These are phyloP conservation scores for Phrynocephalus versicolor DNA, from an alignment of 2,113 vertebrate genomes.

Conservation along the genomic window DNA sequence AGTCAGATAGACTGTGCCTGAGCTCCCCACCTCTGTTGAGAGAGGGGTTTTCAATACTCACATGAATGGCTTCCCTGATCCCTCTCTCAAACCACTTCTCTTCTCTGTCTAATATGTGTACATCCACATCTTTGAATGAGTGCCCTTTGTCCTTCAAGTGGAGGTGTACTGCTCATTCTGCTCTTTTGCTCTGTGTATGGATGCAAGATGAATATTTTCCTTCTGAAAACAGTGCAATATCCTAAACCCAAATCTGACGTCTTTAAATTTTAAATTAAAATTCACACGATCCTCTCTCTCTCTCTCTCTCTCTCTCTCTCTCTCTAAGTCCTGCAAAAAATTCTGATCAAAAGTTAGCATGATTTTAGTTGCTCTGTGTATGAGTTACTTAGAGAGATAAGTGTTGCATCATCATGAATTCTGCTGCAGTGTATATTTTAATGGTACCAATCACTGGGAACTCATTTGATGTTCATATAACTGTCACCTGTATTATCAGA, in stretches of 20 bases:
- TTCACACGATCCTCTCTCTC: neutral
- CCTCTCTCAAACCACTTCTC: too few relatives aligned
- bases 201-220: neutral
- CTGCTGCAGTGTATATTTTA: constrained; percentile 49
- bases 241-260: constrained; percentile 19
- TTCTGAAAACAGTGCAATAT: constrained; percentile 26
- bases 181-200: neutral
- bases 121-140: too few relatives aligned
- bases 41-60: too few relatives aligned
- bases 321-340: constrained; percentile 43
- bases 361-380: constrained; percentile 15
- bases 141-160: too few relatives aligned
- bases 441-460: constrained; percentile 57
- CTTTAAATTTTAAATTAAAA: constrained; percentile 52
- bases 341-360: constrained; percentile 36
- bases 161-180: too few relatives aligned
- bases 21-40: too few relatives aligned
- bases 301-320: neutral
- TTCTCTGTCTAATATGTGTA: too few relatives aligned
- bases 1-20: too few relatives aligned
- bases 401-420: constrained; percentile 55
- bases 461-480: constrained; percentile 71
- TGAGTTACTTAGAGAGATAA: constrained; percentile 53
- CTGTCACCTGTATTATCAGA: constrained; percentile 68
- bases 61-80: too few relatives aligned